Percentiles rank a stretch among this genome's conserved stretches.
Conservation (phyloP, 2,797 vertebrate species). For the Pangasius djambal region DNA sequence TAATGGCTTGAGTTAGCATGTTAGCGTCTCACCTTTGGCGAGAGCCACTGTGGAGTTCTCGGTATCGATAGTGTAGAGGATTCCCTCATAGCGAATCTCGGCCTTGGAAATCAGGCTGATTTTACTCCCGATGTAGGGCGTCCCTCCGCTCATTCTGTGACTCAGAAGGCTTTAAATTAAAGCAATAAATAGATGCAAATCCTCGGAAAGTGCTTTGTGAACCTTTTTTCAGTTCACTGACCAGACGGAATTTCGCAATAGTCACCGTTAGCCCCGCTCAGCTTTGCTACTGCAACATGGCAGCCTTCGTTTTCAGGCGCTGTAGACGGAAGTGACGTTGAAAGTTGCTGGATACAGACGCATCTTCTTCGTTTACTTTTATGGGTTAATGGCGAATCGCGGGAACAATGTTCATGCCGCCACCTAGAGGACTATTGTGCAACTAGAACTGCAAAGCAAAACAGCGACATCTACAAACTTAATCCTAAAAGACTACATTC, state of each 20-base stretch:
- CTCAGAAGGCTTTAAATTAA: neutral
- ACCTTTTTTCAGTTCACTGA: neutral
- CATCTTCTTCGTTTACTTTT: neutral
- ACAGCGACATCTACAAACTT: neutral
- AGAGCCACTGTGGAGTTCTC: constrained; percentile 97
- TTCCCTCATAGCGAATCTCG: constrained; percentile 91
- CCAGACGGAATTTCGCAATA: neutral
- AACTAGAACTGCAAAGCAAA: neutral
- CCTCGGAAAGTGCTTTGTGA: neutral
- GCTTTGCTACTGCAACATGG: constrained; percentile 80
- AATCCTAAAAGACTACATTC: neutral
- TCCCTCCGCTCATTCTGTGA: constrained; percentile 88
- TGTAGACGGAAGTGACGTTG: constrained; percentile 42
- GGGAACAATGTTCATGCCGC: neutral
- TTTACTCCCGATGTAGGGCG: constrained; percentile 97
- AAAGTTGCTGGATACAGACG: neutral
- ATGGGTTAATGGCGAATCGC: neutral
- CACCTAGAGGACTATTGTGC: neutral
- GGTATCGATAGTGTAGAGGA: constrained; percentile 91
- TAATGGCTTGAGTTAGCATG: neutral
- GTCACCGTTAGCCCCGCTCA: constrained; percentile 3
- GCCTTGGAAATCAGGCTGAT: constrained; percentile 93
- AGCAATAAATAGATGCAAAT: too few species aligned
- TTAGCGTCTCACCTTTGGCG: constrained; percentile 84
- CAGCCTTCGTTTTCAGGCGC: constrained; percentile 74